Evolutionary conservation across 2,888 invertebrate species (phyloP), one percentile per base, ranked within the genome.

Genomic region (Troides oblongomaculatus): DNA sequence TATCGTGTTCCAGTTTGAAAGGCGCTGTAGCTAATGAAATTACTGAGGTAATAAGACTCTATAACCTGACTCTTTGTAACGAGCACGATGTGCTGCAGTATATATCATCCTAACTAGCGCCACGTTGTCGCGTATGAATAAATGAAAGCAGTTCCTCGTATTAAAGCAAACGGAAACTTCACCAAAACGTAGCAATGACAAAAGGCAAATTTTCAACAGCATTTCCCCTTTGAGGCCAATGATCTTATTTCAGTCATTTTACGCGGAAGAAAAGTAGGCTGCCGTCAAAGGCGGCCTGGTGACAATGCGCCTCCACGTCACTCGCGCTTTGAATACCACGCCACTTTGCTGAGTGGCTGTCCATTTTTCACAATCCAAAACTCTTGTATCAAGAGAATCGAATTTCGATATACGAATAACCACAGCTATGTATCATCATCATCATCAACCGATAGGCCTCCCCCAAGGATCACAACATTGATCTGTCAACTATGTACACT

Each of bases 171-270:
- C 56, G 25, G 10, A 36, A 57, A 62, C 46, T 61, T 50, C 43
- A 5, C 64, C 69, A 39, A 64, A 69, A 62, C 64, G 61, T 25
- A 36, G 21, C n/a, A 58, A 30, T 57, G 43, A 65, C 58, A 58
- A 65, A 59, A 21, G 59, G 59, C 46, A 43, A 53, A 65, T 21
- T 64, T 67, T 62, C 57, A 46, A 63, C 62, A 62, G 23, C 57
- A 5, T 58, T 67, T 58, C 56, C 62, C 65, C 65, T 69, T 69
- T 69, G 66, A 69, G 62, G 69, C 69, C 62, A 69, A 69, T 69
- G 66, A 69, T 69, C 69, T 58, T 62, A 69, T 66, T 69, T 58
- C 69, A 69, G 69, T 21, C 62, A 58, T 58, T 67, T 36, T 57
- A 50, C 46, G 57, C 21, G 39, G 62, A 61, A 56, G 61, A 65